phyloP scores from a whole-genome alignment of 1,140 invertebrate species.

The Epicauta chinensis region DNA sequence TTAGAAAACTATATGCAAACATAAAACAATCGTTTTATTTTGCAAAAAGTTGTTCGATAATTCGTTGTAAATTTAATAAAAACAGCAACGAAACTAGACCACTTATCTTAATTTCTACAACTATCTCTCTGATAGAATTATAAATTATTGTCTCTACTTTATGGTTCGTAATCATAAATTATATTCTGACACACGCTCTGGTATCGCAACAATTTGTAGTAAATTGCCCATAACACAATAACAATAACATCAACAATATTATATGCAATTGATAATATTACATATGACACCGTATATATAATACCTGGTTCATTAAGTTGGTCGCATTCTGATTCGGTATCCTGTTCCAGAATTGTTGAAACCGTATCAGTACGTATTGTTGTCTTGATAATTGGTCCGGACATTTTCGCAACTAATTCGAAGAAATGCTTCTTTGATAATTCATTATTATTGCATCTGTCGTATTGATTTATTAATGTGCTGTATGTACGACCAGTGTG shows the following conservation, averaged over 20 bases:
- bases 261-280: too few relatives aligned
- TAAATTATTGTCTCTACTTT: too few relatives aligned
- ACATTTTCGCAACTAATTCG: constrained; percentile 31
- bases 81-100: too few relatives aligned
- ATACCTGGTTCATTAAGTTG: constrained; percentile 13
- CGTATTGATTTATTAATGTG: constrained; percentile 25
- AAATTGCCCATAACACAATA: not conserved
- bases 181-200: too few relatives aligned
- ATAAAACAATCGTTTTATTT: too few relatives aligned
- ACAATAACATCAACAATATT: too few relatives aligned
- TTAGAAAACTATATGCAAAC: too few relatives aligned
- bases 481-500: constrained; percentile 38
- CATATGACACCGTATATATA: too few relatives aligned
- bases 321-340: constrained; percentile 28
- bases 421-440: constrained; percentile 32
- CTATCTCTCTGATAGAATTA: too few relatives aligned
- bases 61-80: too few relatives aligned
- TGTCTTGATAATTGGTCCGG: constrained; percentile 17
- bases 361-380: constrained; percentile 35
- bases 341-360: constrained; percentile 34
- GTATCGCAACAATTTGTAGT: not conserved
- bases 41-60: too few relatives aligned
- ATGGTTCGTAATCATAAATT: not conserved
- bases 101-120: too few relatives aligned
- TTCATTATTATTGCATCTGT: constrained; percentile 14